Conservation (phyloP, 1,140 invertebrate species). For the Camponotus pennsylvanicus region DNA sequence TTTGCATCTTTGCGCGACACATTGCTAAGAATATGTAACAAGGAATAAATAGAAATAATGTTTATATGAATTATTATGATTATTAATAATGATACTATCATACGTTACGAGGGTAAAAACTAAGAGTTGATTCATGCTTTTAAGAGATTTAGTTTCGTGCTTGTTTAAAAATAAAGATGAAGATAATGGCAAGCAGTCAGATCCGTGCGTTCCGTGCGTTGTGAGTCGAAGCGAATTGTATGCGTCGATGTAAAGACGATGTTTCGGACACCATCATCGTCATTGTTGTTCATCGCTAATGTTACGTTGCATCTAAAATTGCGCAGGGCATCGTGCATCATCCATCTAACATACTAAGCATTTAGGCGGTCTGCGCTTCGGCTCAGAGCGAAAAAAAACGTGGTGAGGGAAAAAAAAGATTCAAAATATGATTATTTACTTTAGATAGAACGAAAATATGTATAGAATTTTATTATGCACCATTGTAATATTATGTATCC, state of each 20-base stretch:
- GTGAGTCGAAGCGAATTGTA: conserved; percentile 76
- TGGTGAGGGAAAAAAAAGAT: conserved; percentile 77
- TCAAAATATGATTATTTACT: conserved; percentile 83
- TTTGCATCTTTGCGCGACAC: conserved; percentile 66
- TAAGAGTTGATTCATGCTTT: conserved; percentile 85
- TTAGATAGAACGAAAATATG: conserved; percentile 85
- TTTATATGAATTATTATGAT: conserved; percentile 85
- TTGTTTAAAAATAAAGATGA: conserved; percentile 75
- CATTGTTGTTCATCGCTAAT: not conserved
- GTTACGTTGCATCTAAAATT: not conserved
- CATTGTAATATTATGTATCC: conserved; percentile 86
- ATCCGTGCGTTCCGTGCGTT: conserved; percentile 73
- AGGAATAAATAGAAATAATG: conserved; percentile 83
- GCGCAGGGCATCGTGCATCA: not conserved
- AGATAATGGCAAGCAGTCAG: conserved; percentile 68
- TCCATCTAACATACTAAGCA: not conserved
- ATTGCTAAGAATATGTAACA: conserved; percentile 74
- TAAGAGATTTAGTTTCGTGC: conserved; percentile 83
- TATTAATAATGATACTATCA: conserved; percentile 76
- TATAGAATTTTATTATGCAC: conserved; percentile 87
- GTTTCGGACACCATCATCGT: not conserved
- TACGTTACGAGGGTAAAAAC: conserved; percentile 82
- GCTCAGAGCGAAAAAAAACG: conserved; percentile 77
- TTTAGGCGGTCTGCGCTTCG: conserved; percentile 65
- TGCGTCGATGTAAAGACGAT: too few species aligned